A percentile compares a stretch with the other conserved stretches of the same genome.
Conservation (phyloP, 2,888 invertebrate genomes). For the Ptycholaimellus sp. region DNA sequence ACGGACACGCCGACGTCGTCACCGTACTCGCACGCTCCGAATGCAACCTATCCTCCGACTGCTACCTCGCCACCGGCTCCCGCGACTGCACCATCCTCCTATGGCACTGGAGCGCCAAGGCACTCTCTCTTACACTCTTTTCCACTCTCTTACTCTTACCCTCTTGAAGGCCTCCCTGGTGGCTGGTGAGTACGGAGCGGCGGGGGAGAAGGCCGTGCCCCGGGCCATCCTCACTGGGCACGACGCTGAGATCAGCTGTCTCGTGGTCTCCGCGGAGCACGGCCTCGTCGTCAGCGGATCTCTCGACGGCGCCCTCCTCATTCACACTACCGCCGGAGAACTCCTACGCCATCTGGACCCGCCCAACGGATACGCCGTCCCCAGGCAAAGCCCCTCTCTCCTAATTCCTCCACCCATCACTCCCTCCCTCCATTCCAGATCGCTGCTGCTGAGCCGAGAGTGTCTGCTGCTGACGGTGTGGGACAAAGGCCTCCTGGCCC, state of each 20-base stretch:
- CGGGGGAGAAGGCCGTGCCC: constrained; percentile 65
- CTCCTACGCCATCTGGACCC: constrained; percentile 58
- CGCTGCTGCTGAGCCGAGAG: constrained; percentile 51
- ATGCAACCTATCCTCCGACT: constrained; percentile 94
- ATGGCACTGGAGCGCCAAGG: constrained; percentile 72
- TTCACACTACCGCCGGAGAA: constrained; percentile 94
- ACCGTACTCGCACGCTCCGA: constrained; percentile 90
- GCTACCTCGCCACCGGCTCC: constrained; percentile 89
- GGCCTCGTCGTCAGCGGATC: constrained; percentile 91
- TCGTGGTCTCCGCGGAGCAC: constrained; percentile 86
- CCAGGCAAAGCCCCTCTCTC: constrained; percentile 3
- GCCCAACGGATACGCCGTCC: constrained; percentile 15
- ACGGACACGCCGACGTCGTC: constrained; percentile 94
- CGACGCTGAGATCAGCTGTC: constrained; percentile 76
- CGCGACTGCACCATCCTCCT: constrained; percentile 89
- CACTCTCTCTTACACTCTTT: neutral
- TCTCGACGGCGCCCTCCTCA: constrained; percentile 73
- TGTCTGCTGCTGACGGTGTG: constrained; percentile 83
- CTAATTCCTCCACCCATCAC: neutral
- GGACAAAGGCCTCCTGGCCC: constrained; percentile 15
- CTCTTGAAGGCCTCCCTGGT: constrained; percentile 45
- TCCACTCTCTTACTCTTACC: neutral
- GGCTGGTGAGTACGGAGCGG: constrained; percentile 52
- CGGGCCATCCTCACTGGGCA: constrained; percentile 89
- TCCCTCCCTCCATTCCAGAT: constrained; percentile 6